Percentiles rank a stretch among this genome's conserved stretches.
Conservation (phyloP, 1,140 invertebrate genomes). For the Daktulosphaira vitifoliae region DNA sequence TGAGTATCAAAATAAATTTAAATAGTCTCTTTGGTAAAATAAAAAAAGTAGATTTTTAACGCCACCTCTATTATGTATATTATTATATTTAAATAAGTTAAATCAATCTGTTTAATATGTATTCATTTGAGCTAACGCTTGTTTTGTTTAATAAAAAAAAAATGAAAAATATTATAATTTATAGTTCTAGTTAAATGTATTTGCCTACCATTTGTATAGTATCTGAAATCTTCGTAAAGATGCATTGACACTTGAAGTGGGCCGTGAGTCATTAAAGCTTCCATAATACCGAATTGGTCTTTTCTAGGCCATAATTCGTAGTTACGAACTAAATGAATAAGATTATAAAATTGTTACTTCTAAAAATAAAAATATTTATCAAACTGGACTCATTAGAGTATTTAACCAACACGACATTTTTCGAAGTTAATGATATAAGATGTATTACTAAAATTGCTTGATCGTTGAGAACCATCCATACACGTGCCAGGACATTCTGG, state of each 20-base stretch:
- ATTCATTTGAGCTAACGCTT: too few relatives aligned
- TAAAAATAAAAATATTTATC: neutral
- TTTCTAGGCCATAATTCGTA: neutral
- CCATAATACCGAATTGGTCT: neutral
- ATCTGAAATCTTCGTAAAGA: slow-evolving; percentile 1
- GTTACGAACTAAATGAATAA: neutral
- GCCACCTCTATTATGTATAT: too few relatives aligned
- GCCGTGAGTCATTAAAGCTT: neutral
- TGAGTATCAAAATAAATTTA: too few relatives aligned
- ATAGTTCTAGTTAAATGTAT: too few relatives aligned
- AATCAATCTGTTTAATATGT: too few relatives aligned
- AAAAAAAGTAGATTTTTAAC: too few relatives aligned
- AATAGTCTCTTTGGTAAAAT: too few relatives aligned
- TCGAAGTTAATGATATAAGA: neutral
- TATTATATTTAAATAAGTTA: too few relatives aligned
- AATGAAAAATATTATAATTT: slow-evolving; percentile 81
- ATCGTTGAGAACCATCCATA: neutral
- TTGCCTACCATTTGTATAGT: slow-evolving; percentile 1
- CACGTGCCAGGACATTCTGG: neutral
- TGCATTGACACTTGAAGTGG: slow-evolving; percentile 18
- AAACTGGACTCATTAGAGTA: too few relatives aligned
- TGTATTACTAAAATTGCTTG: too few relatives aligned
- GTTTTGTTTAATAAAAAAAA: too few relatives aligned
- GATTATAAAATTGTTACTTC: neutral
- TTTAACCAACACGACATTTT: too few relatives aligned